These are phyloP conservation scores for Sciurus vulgaris DNA, from an alignment of 2,797 vertebrate species.

Conservation along the genomic window DNA sequence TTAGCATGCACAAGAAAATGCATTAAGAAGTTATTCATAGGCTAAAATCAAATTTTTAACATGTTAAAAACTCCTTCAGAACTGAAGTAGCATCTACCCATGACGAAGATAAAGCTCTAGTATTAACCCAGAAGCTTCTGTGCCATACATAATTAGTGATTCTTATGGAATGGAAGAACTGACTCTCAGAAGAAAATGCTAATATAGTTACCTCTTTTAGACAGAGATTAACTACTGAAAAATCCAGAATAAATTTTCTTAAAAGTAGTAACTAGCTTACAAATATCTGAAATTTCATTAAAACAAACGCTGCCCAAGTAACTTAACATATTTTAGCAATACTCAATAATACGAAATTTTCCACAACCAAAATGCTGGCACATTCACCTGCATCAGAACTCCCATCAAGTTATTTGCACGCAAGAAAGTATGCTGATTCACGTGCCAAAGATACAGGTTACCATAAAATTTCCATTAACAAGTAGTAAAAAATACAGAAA, in stretches of 20 bases:
- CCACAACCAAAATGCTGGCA: background rate
- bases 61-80: conserved; percentile 1
- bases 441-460: background rate
- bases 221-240: conserved; percentile 10
- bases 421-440: background rate
- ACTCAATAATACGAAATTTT: conserved; percentile 45
- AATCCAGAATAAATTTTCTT: conserved; percentile 20
- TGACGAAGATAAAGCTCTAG: conserved; percentile 21
- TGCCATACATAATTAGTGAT: background rate
- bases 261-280: background rate
- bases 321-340: background rate
- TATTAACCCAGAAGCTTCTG: background rate
- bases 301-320: background rate
- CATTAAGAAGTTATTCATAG: background rate
- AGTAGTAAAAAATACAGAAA: background rate
- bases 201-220: background rate
- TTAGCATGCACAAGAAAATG: background rate
- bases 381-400: background rate
- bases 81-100: background rate
- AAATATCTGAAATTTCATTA: conserved; percentile 46
- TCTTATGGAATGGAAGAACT: background rate
- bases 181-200: conserved; percentile 14
- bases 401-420: background rate
- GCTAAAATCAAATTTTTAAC: conserved; percentile 50
- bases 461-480: conserved; percentile 48